A percentile compares a stretch with the other conserved stretches of the same genome.
Conservation (phyloP, 2,888 invertebrate species). For the Orchestes rusci region DNA sequence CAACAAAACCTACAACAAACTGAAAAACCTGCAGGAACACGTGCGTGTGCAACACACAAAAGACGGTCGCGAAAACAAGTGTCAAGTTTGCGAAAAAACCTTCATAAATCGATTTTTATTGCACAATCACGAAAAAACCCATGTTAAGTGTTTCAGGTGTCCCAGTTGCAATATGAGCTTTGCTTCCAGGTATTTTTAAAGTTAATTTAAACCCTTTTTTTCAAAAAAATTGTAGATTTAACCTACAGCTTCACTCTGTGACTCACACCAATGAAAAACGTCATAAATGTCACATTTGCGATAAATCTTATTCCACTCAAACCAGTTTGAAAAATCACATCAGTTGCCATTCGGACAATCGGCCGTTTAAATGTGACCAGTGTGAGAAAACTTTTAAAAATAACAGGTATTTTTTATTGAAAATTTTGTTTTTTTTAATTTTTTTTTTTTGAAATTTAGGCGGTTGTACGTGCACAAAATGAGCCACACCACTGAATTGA, state of each 20-base stretch:
- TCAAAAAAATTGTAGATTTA: conserved; percentile 25
- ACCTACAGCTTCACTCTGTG: conserved; percentile 33
- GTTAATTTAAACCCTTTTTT: background rate
- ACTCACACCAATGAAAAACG: conserved; percentile 35
- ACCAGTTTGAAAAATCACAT: conserved; percentile 34
- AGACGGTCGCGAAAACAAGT: conserved; percentile 48
- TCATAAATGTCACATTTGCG: conserved; percentile 32
- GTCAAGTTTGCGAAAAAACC: conserved; percentile 48
- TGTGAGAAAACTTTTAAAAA: conserved; percentile 35
- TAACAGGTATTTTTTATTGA: conserved; percentile 22
- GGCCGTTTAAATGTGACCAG: conserved; percentile 31
- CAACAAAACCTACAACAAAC: conserved; percentile 32
- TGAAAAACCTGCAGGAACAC: conserved; percentile 35
- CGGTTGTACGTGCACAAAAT: conserved; percentile 35
- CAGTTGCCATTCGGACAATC: conserved; percentile 32
- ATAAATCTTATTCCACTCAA: conserved; percentile 32
- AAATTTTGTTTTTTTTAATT: background rate
- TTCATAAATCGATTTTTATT: conserved; percentile 47
- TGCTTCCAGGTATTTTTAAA: conserved; percentile 30
- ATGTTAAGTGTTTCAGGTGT: conserved; percentile 43
- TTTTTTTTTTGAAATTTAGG: conserved; percentile 9
- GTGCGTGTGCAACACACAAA: conserved; percentile 44
- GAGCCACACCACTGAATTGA: conserved; percentile 45
- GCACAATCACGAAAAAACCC: conserved; percentile 47
- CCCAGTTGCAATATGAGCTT: conserved; percentile 32